Evolutionary conservation across 35 echinoderm and acorn worm genomes (phyloP), one percentile per base, ranked within the genome.

Genomic region (Diadema setosum): DNA sequence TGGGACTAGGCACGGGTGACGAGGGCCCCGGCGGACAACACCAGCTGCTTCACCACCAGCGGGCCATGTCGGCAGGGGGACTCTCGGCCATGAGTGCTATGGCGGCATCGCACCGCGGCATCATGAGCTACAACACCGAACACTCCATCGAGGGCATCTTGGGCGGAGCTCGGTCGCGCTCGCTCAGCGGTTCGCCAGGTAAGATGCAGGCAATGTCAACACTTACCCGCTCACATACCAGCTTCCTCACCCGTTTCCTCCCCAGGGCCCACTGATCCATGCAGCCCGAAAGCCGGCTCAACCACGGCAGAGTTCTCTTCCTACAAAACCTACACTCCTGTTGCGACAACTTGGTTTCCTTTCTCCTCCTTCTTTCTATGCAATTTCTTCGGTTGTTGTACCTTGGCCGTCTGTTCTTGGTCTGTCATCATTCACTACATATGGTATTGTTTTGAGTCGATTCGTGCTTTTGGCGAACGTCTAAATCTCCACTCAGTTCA

Each of bases 101-200:
- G 73, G 73, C 73, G 2, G 40, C 33, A 33, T 39, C 73, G 39
- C 73, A 78, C 73, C 73, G 73, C 20, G 35, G 40, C 39, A 33
- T 78, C 12, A 35, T 16, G 11, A n/a, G 27, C 26, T 78, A 78
- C n/a, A 20, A 36, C n/a, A 78, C 40, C 16, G 73, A 78, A 41
- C 73, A 78, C 37, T 78, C 73, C 2, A 78, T 78, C 33, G 73
- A 26, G 2, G 73, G 73, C 35, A 78, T 78, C n/a, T 3, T 78
- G 39, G 30, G 73, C n/a, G 8, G 21, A 14, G n/a, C 9, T n/a
- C 29, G 73, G n/a, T 41, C 73, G n/a, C 29, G 73, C 2, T 78
- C 73, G 33, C 73, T 78, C 5, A 78, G 73, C 34, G 73, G 39
- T 2, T 78, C 73, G 27, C 73, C 73, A 78, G 73, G 73, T 78